phyloP scores from a whole-genome alignment of 2,888 invertebrate genomes.

The Drosophila seclusa region DNA sequence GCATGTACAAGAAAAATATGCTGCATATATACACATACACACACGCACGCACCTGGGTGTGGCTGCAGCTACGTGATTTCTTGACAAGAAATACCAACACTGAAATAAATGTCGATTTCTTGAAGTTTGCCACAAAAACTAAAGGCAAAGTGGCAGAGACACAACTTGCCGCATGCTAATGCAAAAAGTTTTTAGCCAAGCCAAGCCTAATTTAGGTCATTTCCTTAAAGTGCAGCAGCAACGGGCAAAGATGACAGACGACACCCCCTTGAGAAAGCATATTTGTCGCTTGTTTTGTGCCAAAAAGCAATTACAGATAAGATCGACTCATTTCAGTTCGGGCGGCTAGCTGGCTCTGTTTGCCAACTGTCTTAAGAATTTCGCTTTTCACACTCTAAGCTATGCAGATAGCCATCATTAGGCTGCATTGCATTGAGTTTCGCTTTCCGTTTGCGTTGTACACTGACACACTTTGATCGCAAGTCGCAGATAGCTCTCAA shows the following conservation, averaged over 20 bases:
- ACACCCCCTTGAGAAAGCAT: slow-evolving; percentile 41
- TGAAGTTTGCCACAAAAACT: slow-evolving; percentile 61
- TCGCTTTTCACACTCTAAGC: slow-evolving; percentile 74
- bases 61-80: slow-evolving; percentile 66
- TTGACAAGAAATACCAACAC: slow-evolving; percentile 22
- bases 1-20: slow-evolving; percentile 62
- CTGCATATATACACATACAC: slow-evolving; percentile 32
- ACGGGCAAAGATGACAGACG: slow-evolving; percentile 34
- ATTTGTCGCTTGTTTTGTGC: slow-evolving; percentile 48
- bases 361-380: slow-evolving; percentile 66
- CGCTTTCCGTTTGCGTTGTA: slow-evolving; percentile 71
- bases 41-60: slow-evolving; percentile 57
- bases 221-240: slow-evolving; percentile 73
- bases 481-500: slow-evolving; percentile 48
- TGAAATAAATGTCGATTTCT: slow-evolving; percentile 69
- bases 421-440: slow-evolving; percentile 60
- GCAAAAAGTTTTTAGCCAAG: slow-evolving; percentile 64
- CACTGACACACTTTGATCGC: slow-evolving; percentile 74
- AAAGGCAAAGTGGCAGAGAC: slow-evolving; percentile 60
- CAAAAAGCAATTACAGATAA: slow-evolving; percentile 83
- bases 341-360: slow-evolving; percentile 47
- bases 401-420: slow-evolving; percentile 49
- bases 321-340: slow-evolving; percentile 78
- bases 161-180: slow-evolving; percentile 59
- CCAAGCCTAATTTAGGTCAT: slow-evolving; percentile 77